These are phyloP conservation scores for Bruchidius siliquastri DNA, from an alignment of 2,888 invertebrate species.

Conservation along the genomic window DNA sequence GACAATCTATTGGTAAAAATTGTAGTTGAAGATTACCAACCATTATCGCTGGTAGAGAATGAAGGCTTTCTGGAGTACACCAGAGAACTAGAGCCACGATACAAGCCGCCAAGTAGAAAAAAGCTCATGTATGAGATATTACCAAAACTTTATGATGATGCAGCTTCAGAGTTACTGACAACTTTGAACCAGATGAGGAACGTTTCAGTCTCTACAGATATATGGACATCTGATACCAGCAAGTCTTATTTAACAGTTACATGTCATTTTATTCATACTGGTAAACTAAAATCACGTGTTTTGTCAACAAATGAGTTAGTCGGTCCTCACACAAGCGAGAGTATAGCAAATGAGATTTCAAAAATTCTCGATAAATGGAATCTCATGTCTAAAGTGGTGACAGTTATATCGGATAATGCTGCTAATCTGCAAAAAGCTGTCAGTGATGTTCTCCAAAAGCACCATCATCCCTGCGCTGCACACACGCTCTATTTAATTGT, in stretches of 20 bases:
- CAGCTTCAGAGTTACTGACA: constrained; percentile 11
- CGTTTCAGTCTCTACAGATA: constrained; percentile 23
- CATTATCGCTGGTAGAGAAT: constrained; percentile 27
- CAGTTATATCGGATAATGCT: constrained; percentile 25
- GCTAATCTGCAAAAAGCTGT: constrained; percentile 24
- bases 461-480: constrained; percentile 26
- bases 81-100: too few species aligned
- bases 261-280: constrained; percentile 13
- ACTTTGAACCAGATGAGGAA: constrained; percentile 14
- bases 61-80: too few species aligned
- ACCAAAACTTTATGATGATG: constrained; percentile 9
- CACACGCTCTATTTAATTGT: constrained; percentile 23
- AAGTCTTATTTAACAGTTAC: constrained; percentile 19
- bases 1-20: constrained; percentile 21
- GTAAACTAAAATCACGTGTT: constrained; percentile 11
- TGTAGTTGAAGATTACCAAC: constrained; percentile 25
- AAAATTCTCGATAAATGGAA: constrained; percentile 18
- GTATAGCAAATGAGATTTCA: constrained; percentile 14
- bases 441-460: constrained; percentile 16
- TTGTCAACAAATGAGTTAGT: constrained; percentile 19
- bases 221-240: constrained; percentile 24
- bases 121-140: constrained; percentile 10
- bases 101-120: too few species aligned
- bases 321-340: constrained; percentile 16
- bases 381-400: constrained; percentile 20